Evolutionary conservation across 2,113 vertebrate genomes (phyloP).

Genomic region (Lepidothrix coronata): DNA sequence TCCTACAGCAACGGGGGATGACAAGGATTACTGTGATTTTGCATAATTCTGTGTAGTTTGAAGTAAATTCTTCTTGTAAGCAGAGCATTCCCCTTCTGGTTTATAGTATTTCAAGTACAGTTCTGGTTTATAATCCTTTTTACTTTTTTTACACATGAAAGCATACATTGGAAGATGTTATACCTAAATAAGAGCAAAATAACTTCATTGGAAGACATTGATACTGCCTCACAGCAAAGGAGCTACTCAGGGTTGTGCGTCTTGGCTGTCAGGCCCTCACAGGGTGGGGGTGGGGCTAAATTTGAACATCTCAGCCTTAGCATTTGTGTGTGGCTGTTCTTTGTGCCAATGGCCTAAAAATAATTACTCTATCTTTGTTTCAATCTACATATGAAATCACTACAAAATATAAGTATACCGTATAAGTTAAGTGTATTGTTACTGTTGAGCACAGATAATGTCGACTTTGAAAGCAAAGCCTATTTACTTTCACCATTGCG

Average conservation of each 20-base stretch:
- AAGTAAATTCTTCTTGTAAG: neutral
- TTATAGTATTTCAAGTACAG: neutral
- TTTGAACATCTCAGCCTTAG: neutral
- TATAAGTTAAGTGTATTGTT: constrained; percentile 21
- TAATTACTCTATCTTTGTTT: neutral
- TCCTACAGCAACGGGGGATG: neutral
- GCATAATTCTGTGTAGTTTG: neutral
- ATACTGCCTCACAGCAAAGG: neutral
- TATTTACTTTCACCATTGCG: neutral
- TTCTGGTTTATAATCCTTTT: neutral
- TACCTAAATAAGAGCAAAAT: neutral
- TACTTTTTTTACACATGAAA: neutral
- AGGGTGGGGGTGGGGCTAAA: rapidly evolving
- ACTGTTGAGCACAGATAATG: neutral
- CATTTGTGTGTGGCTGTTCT: neutral
- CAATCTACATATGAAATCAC: neutral
- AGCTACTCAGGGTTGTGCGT: neutral
- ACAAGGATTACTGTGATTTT: neutral
- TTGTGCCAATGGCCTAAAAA: neutral
- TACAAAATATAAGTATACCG: neutral
- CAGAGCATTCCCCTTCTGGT: neutral
- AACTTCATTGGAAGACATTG: neutral
- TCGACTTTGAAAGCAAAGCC: constrained; percentile 4
- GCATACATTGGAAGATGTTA: neutral
- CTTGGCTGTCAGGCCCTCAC: neutral